Evolutionary conservation across 2,113 vertebrate species (phyloP).

Genomic region (Pipa parva): DNA sequence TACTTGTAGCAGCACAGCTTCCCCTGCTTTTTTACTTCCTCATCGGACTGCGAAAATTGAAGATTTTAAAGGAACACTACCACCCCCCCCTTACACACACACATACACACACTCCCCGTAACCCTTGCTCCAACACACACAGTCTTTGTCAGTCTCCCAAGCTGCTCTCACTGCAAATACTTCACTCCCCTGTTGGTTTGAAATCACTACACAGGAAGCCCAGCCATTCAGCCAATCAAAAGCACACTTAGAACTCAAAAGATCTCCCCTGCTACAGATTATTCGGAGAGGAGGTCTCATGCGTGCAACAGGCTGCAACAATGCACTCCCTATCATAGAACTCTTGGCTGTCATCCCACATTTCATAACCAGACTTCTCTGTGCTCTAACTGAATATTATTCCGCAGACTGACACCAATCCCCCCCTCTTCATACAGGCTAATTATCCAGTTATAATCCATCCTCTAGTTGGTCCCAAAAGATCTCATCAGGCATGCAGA

Average conservation of each 20-base stretch:
- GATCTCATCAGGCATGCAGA: background rate
- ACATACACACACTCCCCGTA: background rate
- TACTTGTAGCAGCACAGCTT: background rate
- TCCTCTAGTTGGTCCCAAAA: background rate
- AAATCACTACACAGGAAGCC: constrained; percentile 80
- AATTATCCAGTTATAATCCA: background rate
- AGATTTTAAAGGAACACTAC: constrained; percentile 15
- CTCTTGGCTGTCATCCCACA: background rate
- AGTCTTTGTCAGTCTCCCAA: background rate
- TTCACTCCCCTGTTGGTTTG: constrained; percentile 54
- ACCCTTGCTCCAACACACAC: constrained; percentile 40
- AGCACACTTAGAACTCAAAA: constrained; percentile 18
- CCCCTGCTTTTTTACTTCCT: constrained; percentile 30
- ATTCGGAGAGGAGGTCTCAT: constrained; percentile 13
- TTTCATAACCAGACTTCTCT: background rate
- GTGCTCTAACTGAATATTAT: background rate
- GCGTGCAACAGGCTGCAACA: constrained; percentile 8
- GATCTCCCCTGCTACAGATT: constrained; percentile 22
- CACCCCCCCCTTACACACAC: background rate
- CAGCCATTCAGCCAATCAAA: constrained; percentile 60
- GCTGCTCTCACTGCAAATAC: background rate
- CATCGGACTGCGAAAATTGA: constrained; percentile 45
- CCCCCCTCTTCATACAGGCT: background rate
- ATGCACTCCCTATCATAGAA: background rate
- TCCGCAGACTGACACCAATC: too few relatives aligned